Evolutionary conservation across 1,140 invertebrate genomes (phyloP).

Genomic region (Aleiodes sp.): DNA sequence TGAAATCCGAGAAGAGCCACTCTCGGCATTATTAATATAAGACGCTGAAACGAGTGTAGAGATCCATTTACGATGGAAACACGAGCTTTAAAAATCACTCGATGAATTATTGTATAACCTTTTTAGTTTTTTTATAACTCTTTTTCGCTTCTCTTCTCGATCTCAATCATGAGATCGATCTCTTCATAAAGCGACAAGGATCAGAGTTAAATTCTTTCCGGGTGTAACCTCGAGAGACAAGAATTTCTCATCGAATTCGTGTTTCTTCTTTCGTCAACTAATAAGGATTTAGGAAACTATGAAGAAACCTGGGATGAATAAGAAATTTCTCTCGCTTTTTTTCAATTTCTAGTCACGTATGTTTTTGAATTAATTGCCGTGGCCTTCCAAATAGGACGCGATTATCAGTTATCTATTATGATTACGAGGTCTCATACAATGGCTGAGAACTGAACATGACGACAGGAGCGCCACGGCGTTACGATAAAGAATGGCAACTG

Average conservation of each 20-base stretch:
- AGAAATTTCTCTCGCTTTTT: too few species aligned
- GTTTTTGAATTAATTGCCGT: background rate
- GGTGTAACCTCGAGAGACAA: too few species aligned
- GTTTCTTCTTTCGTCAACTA: too few species aligned
- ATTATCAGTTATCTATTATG: background rate
- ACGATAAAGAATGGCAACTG: background rate
- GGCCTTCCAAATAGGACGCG: background rate
- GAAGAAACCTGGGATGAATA: background rate
- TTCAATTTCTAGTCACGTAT: too few species aligned
- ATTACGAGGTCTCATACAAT: background rate
- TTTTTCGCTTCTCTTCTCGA: background rate
- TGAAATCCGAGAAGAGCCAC: constrained; percentile 32
- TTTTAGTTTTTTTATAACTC: too few species aligned
- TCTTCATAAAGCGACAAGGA: background rate
- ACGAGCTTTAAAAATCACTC: constrained; percentile 5
- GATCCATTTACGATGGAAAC: constrained; percentile 5
- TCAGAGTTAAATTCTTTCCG: background rate
- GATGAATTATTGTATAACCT: background rate
- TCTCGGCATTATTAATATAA: constrained; percentile 46
- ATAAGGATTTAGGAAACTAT: too few species aligned
- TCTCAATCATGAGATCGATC: background rate
- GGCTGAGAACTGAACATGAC: background rate
- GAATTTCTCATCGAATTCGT: too few species aligned
- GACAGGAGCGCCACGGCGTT: background rate
- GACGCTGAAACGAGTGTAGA: constrained; percentile 19